These are phyloP conservation scores for Horisme vitalbata DNA, from an alignment of 2,888 invertebrate species.

Conservation along the genomic window DNA sequence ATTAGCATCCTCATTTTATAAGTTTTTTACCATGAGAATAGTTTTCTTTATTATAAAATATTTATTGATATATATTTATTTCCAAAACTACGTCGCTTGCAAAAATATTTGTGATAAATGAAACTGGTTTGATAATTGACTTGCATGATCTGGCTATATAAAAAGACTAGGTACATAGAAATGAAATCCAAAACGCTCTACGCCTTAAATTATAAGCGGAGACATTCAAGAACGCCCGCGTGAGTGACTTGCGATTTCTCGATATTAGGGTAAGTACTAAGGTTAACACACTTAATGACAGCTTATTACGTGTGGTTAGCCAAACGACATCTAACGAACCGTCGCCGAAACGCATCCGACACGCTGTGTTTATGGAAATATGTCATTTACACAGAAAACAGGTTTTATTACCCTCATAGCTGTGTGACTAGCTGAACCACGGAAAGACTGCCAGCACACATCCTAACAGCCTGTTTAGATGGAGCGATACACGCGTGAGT, in stretches of 20 bases:
- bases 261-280: constrained; percentile 54
- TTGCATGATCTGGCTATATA: no score
- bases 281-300: constrained; percentile 80
- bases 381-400: constrained; percentile 40
- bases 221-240: constrained; percentile 24
- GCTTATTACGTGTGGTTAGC: constrained; percentile 76
- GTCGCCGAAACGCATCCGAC: constrained; percentile 70
- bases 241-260: constrained; percentile 73
- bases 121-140: no score
- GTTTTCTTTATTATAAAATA: no score
- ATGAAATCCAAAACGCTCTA: neutral
- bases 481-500: no score
- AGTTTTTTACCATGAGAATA: no score
- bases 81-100: no score
- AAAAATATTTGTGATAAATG: no score
- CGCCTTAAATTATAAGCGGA: neutral
- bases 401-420: neutral
- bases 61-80: no score
- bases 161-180: neutral
- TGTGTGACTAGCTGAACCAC: no score
- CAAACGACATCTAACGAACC: constrained; percentile 77
- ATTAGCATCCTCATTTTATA: no score
- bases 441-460: no score
- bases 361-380: constrained; percentile 68
- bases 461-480: no score